phyloP scores from a whole-genome alignment of 2,888 invertebrate genomes.

The Nemotelus nigrinus region DNA sequence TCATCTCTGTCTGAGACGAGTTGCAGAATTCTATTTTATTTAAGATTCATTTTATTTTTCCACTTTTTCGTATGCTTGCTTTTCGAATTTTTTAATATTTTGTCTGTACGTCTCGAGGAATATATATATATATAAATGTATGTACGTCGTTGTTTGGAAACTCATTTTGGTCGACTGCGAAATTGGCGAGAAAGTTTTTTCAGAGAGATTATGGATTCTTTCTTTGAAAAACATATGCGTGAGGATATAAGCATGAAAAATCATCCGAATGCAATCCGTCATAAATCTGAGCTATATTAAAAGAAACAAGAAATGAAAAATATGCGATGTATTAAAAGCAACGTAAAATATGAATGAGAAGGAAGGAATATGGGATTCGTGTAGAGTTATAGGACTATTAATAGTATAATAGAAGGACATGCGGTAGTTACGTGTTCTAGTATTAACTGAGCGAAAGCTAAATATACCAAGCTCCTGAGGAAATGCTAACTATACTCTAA shows the following conservation, averaged over 20 bases:
- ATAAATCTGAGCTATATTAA: conserved; percentile 36
- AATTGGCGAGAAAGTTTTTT: no score
- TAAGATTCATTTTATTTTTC: not conserved
- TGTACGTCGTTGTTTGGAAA: no score
- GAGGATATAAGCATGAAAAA: conserved; percentile 31
- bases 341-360: not conserved
- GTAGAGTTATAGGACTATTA: not conserved
- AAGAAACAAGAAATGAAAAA: conserved; percentile 28
- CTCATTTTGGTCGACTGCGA: no score
- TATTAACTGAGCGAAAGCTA: no score
- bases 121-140: not conserved
- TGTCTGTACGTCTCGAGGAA: not conserved
- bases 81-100: not conserved
- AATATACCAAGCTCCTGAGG: no score
- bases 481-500: no score
- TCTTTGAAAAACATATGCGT: conserved; percentile 29
- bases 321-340: conserved; percentile 6
- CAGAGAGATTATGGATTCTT: no score
- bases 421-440: no score
- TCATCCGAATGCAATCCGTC: conserved; percentile 30
- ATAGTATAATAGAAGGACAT: not conserved
- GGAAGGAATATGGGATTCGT: not conserved
- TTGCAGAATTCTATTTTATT: not conserved
- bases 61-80: not conserved
- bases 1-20: not conserved